A percentile compares a stretch with the other conserved stretches of the same genome.
Evolutionary conservation across 2,113 vertebrate genomes (phyloP).

Genomic region (Saguinus midas): DNA sequence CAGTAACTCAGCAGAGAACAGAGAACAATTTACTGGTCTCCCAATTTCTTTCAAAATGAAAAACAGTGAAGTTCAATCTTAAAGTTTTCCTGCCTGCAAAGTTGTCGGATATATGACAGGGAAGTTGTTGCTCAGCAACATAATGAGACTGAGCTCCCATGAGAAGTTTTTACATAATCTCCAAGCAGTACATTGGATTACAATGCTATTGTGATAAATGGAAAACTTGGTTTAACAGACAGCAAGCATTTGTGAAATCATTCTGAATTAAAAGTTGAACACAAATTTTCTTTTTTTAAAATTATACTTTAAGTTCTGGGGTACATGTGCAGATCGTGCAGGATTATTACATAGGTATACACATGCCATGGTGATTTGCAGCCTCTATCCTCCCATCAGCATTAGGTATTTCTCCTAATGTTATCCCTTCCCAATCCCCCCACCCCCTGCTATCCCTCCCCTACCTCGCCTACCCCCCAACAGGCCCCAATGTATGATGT

Average conservation of each 20-base stretch:
- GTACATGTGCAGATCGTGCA: too few species aligned
- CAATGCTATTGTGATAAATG: not conserved
- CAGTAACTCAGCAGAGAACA: not conserved
- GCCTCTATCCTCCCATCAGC: too few species aligned
- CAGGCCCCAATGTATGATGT: too few species aligned
- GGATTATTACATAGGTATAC: too few species aligned
- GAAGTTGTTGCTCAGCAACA: not conserved
- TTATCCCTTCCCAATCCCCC: too few species aligned
- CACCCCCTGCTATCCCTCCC: too few species aligned
- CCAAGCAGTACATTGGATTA: not conserved
- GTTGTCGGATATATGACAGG: not conserved
- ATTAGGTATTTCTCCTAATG: too few species aligned
- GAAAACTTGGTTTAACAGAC: not conserved
- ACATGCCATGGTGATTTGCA: too few species aligned
- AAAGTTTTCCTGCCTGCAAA: not conserved
- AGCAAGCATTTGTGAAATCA: not conserved
- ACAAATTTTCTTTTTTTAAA: slow-evolving; percentile 10
- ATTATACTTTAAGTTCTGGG: too few species aligned
- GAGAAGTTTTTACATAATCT: not conserved
- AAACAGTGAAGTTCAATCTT: not conserved
- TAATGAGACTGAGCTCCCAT: not conserved
- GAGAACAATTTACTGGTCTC: not conserved
- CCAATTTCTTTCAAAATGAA: not conserved
- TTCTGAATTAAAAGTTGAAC: not conserved
- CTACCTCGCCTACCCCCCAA: too few species aligned